These are phyloP conservation scores for Euphydryas editha DNA, from an alignment of 2,888 invertebrate genomes.

Conservation along the genomic window DNA sequence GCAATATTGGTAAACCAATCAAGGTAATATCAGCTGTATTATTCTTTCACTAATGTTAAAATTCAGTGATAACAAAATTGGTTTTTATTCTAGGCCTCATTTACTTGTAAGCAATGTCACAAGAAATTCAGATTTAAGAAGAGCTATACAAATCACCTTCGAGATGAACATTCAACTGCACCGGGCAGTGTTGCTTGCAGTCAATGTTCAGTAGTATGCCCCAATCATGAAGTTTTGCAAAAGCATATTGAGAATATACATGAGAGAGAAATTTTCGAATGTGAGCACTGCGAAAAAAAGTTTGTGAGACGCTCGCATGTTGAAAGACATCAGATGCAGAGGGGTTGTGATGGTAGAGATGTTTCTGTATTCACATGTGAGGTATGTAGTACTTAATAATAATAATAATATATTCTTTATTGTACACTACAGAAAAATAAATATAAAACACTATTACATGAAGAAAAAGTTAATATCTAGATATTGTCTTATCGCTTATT, in stretches of 20 bases:
- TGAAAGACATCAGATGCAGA: slow-evolving; percentile 86
- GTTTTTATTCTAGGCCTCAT: slow-evolving; percentile 47
- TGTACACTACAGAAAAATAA: too few species aligned
- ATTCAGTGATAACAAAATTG: not conserved
- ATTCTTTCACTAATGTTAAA: slow-evolving; percentile 1
- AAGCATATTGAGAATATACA: slow-evolving; percentile 88
- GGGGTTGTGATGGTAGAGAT: slow-evolving; percentile 85
- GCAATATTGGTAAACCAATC: slow-evolving; percentile 5
- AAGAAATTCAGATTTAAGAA: slow-evolving; percentile 88
- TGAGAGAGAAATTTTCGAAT: slow-evolving; percentile 76
- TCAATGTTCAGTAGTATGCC: slow-evolving; percentile 87
- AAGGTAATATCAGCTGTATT: slow-evolving; percentile 19
- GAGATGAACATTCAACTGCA: slow-evolving; percentile 86
- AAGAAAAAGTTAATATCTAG: too few species aligned
- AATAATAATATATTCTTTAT: not conserved
- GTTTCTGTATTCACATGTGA: slow-evolving; percentile 60
- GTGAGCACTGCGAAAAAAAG: slow-evolving; percentile 87
- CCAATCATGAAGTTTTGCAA: slow-evolving; percentile 83
- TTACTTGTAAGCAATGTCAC: slow-evolving; percentile 84
- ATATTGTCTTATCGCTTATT: too few species aligned
- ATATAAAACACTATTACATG: too few species aligned
- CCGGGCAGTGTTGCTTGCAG: slow-evolving; percentile 85
- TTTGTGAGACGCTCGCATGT: slow-evolving; percentile 91
- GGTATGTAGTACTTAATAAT: slow-evolving; percentile 52
- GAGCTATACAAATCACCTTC: slow-evolving; percentile 86